phyloP scores from a whole-genome alignment of 2,888 invertebrate species.

The Pyralis farinalis region DNA sequence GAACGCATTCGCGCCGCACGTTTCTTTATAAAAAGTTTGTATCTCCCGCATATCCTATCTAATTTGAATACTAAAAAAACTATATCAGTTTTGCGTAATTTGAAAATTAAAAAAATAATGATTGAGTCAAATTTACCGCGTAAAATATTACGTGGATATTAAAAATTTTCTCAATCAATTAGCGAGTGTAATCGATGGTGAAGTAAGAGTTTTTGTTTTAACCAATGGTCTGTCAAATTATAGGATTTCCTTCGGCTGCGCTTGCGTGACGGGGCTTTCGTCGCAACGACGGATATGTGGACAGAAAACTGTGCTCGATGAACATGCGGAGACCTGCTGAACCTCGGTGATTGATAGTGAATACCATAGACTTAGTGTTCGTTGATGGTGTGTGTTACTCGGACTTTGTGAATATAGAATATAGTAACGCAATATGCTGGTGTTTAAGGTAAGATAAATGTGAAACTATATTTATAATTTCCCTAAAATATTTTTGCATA shows the following conservation, averaged over 20 bases:
- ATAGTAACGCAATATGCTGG: constrained; percentile 35
- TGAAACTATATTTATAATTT: too few relatives aligned
- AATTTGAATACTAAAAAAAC: too few relatives aligned
- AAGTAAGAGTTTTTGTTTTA: constrained; percentile 57
- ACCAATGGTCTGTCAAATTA: constrained; percentile 63
- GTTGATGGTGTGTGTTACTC: constrained; percentile 31
- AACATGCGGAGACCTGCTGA: constrained; percentile 43
- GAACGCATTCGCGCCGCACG: constrained; percentile 54
- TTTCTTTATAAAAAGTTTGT: constrained; percentile 41
- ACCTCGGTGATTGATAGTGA: constrained; percentile 26
- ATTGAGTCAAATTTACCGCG: constrained; percentile 5
- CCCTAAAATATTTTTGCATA: too few relatives aligned
- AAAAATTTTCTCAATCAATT: constrained; percentile 37
- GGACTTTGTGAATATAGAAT: constrained; percentile 20
- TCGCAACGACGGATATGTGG: constrained; percentile 54
- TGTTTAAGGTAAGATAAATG: constrained; percentile 43
- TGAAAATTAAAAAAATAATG: neutral
- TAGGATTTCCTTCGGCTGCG: constrained; percentile 67
- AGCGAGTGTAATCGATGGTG: constrained; percentile 51
- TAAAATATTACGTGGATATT: constrained; percentile 10
- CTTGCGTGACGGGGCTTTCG: constrained; percentile 41
- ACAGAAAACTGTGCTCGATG: constrained; percentile 35
- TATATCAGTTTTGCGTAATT: neutral
- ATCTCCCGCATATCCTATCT: constrained; percentile 3
- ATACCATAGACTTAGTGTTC: constrained; percentile 32